Conservation (phyloP, 2,113 vertebrate species). For the Erythrocercus mccallii region DNA sequence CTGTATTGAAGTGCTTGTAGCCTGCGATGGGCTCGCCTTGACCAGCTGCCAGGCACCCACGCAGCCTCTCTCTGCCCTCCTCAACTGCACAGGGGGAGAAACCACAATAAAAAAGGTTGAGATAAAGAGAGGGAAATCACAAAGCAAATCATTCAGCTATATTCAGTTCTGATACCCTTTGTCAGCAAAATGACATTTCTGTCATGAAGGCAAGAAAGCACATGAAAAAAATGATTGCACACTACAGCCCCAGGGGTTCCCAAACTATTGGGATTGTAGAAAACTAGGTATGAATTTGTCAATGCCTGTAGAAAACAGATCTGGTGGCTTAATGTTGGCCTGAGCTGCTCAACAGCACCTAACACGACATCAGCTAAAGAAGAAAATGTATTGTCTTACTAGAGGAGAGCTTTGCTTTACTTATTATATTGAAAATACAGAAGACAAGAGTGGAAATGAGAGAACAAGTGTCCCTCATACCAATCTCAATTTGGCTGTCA, state of each 20-base stretch:
- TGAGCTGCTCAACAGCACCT: background rate
- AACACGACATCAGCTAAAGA: background rate
- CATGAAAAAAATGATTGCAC: background rate
- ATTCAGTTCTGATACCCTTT: background rate
- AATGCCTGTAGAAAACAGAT: background rate
- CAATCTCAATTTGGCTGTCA: background rate
- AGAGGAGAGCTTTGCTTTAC: background rate
- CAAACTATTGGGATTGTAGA: background rate
- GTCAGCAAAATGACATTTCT: background rate
- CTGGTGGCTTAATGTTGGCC: background rate
- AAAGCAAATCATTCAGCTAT: background rate
- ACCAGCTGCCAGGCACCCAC: background rate
- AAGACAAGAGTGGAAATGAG: background rate
- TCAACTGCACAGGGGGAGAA: background rate
- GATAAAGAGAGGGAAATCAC: background rate
- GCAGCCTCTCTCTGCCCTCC: background rate
- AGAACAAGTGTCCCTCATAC: background rate
- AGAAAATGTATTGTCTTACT: background rate
- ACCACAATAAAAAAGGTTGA: background rate
- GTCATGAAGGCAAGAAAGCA: background rate
- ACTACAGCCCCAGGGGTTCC: background rate
- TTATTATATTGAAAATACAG: background rate
- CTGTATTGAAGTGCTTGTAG: background rate
- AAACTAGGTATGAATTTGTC: background rate
- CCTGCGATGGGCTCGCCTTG: background rate